Base-by-base conservation (phyloP, 2,888 invertebrate species). In the Drosophila anomelani region DNA sequence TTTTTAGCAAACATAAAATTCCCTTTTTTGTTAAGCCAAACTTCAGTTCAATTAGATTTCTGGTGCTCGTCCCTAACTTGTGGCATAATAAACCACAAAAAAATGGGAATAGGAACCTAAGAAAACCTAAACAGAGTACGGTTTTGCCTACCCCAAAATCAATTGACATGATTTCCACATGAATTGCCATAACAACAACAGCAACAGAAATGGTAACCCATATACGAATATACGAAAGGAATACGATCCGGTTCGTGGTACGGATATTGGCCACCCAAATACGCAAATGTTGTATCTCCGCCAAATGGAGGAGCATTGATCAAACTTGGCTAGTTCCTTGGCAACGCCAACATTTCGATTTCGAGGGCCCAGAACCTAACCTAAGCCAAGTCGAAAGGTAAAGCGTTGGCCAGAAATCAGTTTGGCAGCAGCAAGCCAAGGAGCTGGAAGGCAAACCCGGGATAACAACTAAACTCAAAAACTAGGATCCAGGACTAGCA, bases 321-420 rank as follows among this genome's bases (percentile, higher is more conserved):
- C 81, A 86, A 86, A 86, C 87, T 66, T 39, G 32, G 23, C 69
- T 74, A 62, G 70, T 57, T 57, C 70, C 54, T 15, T 46, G 72
- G 70, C 73, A 74, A 85, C 80, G 20, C 3, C 20, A 10, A 20
- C 8, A 6, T n/a, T 63, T 29, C 38, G 29, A 60, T 61, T 61
- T 20, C 36, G 38, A 62, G 0, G 67, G 69, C 56, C 75, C 70
- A 71, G 70, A 79, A 64, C 82, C 85, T 86, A 86, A 86, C 85
- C 85, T 86, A 86, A 84, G 88, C 77, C 89, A 86, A 86, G 84
- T 78, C 46, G 80, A 86, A 88, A 86, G 76, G 13, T 63, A 51
- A 76, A 76, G 87, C 80, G 81, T 80, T 80, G 79, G 88, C 79
- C 86, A 88, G 81, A 88, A 88, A 86, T 84, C 85, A 86, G 88